Evolutionary conservation across 2,113 vertebrate species (phyloP).

Genomic region (Myotis lucifugus): DNA sequence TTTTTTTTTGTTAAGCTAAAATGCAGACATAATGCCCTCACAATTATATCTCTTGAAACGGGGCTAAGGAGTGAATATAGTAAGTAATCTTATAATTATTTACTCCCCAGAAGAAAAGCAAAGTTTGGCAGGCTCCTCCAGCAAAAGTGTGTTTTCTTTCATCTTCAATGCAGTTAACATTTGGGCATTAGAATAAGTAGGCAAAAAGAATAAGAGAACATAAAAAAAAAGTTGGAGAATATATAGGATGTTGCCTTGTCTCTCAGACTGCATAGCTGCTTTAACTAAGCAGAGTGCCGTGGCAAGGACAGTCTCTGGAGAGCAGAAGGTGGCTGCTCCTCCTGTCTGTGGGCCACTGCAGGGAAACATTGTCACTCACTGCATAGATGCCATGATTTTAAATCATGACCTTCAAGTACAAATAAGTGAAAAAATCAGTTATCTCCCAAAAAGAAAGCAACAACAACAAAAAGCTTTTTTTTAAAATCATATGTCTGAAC

Average conservation of each 20-base stretch:
- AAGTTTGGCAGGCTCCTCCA: background rate
- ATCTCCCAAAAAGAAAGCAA: constrained; percentile 17
- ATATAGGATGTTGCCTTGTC: background rate
- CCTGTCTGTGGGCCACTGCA: background rate
- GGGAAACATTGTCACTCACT: background rate
- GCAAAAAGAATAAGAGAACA: background rate
- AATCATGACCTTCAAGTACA: background rate
- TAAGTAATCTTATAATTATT: constrained; percentile 30
- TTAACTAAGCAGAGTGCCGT: background rate
- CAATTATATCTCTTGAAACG: background rate
- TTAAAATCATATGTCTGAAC: background rate
- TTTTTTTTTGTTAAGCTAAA: constrained; percentile 21
- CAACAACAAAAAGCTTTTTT: background rate
- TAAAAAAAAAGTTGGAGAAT: background rate
- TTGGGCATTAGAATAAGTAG: background rate
- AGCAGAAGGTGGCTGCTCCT: background rate
- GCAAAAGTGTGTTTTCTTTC: background rate
- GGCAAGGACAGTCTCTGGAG: background rate
- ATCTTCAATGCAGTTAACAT: constrained; percentile 4
- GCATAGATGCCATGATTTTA: background rate
- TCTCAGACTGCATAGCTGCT: background rate
- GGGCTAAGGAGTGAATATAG: background rate
- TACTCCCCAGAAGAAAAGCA: background rate
- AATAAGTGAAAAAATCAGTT: background rate
- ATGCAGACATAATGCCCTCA: background rate